These are phyloP conservation scores for Malthinus flaveolus DNA, from an alignment of 2,888 invertebrate genomes.

Conservation along the genomic window DNA sequence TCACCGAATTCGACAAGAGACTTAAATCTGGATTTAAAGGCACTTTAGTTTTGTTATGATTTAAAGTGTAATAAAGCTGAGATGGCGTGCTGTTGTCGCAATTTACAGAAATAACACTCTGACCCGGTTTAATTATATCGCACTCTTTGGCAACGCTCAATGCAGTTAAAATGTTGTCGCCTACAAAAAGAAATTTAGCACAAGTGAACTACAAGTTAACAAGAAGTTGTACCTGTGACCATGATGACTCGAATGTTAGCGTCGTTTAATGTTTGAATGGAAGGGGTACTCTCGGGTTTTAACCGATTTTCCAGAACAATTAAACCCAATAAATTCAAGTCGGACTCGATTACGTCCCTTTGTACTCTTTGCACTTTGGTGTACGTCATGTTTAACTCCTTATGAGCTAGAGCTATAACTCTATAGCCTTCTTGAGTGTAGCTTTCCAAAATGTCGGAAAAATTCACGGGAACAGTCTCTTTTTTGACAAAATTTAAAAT, in stretches of 20 bases:
- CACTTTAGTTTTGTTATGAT: slow-evolving; percentile 48
- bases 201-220: neutral
- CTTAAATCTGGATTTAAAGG: slow-evolving; percentile 41
- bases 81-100: slow-evolving; percentile 52
- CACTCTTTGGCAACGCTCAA: slow-evolving; percentile 91
- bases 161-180: slow-evolving; percentile 88
- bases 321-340: slow-evolving; percentile 82
- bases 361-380: slow-evolving; percentile 75
- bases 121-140: slow-evolving; percentile 71
- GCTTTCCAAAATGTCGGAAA: slow-evolving; percentile 73
- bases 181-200: slow-evolving; percentile 46
- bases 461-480: slow-evolving; percentile 80
- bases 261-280: slow-evolving; percentile 76
- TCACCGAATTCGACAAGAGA: slow-evolving; percentile 60
- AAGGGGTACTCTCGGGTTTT: slow-evolving; percentile 83
- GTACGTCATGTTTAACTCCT: slow-evolving; percentile 69
- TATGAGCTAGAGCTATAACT: slow-evolving; percentile 86
- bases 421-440: slow-evolving; percentile 93
- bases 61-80: slow-evolving; percentile 58
- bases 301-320: slow-evolving; percentile 94
- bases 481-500: slow-evolving; percentile 75
- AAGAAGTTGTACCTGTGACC: slow-evolving; percentile 77
- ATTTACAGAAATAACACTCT: slow-evolving; percentile 56
- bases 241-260: slow-evolving; percentile 93
- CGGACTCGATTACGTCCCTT: slow-evolving; percentile 79